A percentile compares a stretch with the other conserved stretches of the same genome.
These are phyloP conservation scores for Protobothrops flavoviridis DNA, from an alignment of 2,113 vertebrate species.

Conservation along the genomic window DNA sequence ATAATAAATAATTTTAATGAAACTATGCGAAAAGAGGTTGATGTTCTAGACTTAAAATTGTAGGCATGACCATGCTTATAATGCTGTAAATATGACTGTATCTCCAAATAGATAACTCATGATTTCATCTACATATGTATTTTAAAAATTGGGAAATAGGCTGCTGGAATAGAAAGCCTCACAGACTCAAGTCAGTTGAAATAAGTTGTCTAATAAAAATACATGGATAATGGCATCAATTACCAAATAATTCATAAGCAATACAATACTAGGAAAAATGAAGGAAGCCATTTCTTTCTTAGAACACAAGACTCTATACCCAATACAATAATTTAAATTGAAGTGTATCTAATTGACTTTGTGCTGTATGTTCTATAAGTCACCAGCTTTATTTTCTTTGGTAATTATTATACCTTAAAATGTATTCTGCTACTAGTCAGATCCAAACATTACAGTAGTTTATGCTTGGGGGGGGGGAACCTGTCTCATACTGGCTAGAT, in stretches of 20 bases:
- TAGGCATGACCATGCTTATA: background rate
- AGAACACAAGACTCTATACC: background rate
- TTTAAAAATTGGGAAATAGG: background rate
- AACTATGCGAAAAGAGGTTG: background rate
- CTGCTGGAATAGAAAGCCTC: background rate
- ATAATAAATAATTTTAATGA: background rate
- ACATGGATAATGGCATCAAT: background rate
- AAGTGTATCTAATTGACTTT: background rate
- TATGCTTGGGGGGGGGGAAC: background rate
- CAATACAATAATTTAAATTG: background rate
- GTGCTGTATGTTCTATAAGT: background rate
- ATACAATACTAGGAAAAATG: background rate
- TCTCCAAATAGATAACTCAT: background rate
- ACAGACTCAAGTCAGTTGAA: background rate
- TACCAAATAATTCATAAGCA: background rate
- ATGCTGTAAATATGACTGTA: background rate
- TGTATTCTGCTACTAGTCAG: background rate
- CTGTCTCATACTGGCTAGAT: background rate
- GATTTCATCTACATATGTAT: background rate
- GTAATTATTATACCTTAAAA: background rate
- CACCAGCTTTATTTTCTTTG: background rate
- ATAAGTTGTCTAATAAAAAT: background rate
- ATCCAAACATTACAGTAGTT: background rate
- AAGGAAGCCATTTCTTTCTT: background rate
- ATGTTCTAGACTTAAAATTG: background rate